phyloP scores from a whole-genome alignment of 2,888 invertebrate genomes.

The Athalia rosae region DNA sequence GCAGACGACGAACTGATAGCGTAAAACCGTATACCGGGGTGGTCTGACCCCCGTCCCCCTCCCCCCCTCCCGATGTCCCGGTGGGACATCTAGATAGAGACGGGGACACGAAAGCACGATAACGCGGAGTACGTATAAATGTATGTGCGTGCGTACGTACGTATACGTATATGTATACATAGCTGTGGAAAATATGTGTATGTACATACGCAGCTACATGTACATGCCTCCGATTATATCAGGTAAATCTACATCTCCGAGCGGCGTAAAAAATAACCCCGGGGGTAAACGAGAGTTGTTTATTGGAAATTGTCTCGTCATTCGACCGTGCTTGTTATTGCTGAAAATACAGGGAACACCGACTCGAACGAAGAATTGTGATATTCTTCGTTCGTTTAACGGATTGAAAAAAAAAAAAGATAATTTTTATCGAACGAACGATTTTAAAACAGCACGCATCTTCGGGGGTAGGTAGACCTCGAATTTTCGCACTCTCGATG shows the following conservation, averaged over 20 bases:
- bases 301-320: slow-evolving; percentile 21
- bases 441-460: too few species aligned
- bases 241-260: slow-evolving; percentile 12
- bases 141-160: too few species aligned
- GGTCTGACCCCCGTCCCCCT: neutral
- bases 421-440: too few species aligned
- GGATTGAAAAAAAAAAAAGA: too few species aligned
- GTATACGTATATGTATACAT: too few species aligned
- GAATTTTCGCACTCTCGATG: too few species aligned
- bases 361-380: too few species aligned
- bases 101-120: neutral
- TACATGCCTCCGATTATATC: neutral
- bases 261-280: slow-evolving; percentile 29
- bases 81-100: slow-evolving; percentile 22
- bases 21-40: slow-evolving; percentile 40
- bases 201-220: too few species aligned
- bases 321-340: slow-evolving; percentile 20
- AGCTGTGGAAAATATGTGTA: too few species aligned
- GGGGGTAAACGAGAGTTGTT: slow-evolving; percentile 22
- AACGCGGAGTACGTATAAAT: slow-evolving; percentile 1
- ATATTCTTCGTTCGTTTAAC: too few species aligned
- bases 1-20: slow-evolving; percentile 35
- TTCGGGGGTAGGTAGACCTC: too few species aligned
- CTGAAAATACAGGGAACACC: neutral
- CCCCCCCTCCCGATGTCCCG: neutral